Evolutionary conservation across 1,140 invertebrate species (phyloP).

Genomic region (Marisa cornuarietis): DNA sequence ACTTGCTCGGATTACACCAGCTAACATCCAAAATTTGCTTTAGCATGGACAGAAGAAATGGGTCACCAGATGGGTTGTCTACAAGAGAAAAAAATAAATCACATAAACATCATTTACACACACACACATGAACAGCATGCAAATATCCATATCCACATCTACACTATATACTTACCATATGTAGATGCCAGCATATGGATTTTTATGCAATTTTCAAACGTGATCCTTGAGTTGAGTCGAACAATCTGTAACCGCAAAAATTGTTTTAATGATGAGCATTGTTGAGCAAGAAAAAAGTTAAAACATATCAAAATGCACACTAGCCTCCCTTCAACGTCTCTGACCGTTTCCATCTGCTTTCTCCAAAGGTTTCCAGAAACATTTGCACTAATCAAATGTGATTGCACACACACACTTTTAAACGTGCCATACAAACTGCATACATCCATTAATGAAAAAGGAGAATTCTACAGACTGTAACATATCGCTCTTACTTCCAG

Average conservation of each 20-base stretch:
- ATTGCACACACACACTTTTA: neutral
- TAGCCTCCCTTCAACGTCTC: neutral
- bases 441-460: neutral
- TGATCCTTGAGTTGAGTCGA: constrained; percentile 50
- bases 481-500: constrained; percentile 48
- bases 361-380: neutral
- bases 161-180: constrained; percentile 21
- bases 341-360: too few species aligned
- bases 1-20: constrained; percentile 61
- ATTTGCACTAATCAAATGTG: neutral
- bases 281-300: constrained; percentile 10
- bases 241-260: constrained; percentile 45
- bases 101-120: neutral
- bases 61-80: constrained; percentile 28
- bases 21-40: constrained; percentile 41
- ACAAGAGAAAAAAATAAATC: constrained; percentile 4
- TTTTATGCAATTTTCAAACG: constrained; percentile 54
- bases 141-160: neutral
- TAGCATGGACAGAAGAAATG: constrained; percentile 41
- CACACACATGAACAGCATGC: neutral
- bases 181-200: constrained; percentile 34
- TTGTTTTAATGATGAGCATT: neutral
- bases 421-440: neutral
- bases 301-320: neutral
- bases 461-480: neutral